These are phyloP conservation scores for Tipula unca DNA, from an alignment of 2,888 invertebrate species.

Conservation along the genomic window DNA sequence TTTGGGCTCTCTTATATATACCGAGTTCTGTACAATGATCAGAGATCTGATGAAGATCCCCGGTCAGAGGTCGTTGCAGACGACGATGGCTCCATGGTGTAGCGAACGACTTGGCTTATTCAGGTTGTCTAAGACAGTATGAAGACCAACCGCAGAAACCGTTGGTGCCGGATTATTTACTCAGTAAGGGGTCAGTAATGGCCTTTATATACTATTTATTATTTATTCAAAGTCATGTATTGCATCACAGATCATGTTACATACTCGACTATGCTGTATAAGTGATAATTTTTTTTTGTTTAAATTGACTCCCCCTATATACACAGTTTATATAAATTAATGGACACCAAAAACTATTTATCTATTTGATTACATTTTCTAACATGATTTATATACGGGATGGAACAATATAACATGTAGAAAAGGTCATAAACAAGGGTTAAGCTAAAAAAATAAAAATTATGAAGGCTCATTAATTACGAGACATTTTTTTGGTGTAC, in stretches of 20 bases:
- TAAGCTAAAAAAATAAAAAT: not conserved
- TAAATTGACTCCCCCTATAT: not conserved
- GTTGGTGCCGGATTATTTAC: too few relatives aligned
- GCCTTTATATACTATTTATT: too few relatives aligned
- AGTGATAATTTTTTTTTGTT: not conserved
- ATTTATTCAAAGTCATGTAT: too few relatives aligned
- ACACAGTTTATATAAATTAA: not conserved
- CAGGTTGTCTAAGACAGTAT: too few relatives aligned
- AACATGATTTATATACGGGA: not conserved
- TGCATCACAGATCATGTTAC: not conserved
- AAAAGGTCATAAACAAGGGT: not conserved
- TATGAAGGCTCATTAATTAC: not conserved
- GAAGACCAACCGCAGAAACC: too few relatives aligned
- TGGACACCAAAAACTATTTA: slow-evolving; percentile 14
- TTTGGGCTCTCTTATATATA: too few relatives aligned
- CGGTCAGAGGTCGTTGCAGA: too few relatives aligned
- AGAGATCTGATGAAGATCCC: too few relatives aligned
- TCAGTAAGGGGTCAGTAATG: too few relatives aligned
- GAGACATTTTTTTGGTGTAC: not conserved
- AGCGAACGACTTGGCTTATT: too few relatives aligned
- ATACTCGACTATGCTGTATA: not conserved
- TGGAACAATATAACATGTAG: not conserved
- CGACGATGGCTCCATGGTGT: too few relatives aligned
- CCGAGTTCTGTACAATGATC: too few relatives aligned
- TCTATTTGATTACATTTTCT: not conserved